Evolutionary conservation across 2,797 vertebrate genomes (phyloP).

Genomic region (Gallirallus australis): DNA sequence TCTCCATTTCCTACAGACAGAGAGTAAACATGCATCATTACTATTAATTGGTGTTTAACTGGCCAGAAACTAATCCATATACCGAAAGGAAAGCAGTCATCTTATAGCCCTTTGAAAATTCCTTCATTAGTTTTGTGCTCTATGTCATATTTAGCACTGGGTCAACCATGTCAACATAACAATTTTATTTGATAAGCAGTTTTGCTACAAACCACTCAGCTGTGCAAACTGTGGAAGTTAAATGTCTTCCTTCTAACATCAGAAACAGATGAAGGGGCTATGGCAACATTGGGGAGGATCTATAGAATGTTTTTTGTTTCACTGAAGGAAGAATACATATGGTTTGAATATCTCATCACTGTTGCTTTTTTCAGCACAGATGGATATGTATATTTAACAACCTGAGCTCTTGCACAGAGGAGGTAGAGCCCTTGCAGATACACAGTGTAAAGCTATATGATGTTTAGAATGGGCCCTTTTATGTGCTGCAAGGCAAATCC

Average conservation of each 20-base stretch:
- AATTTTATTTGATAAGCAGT: neutral
- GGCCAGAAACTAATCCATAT: neutral
- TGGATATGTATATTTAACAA: conserved; percentile 28
- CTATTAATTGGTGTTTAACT: conserved; percentile 26
- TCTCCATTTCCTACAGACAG: conserved; percentile 88
- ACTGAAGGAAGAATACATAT: neutral
- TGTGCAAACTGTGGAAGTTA: neutral
- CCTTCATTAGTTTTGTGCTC: neutral
- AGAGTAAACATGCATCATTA: conserved; percentile 46
- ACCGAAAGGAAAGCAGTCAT: neutral
- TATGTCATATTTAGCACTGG: neutral
- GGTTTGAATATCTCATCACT: neutral
- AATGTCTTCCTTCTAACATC: neutral
- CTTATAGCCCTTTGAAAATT: neutral
- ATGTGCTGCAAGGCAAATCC: neutral
- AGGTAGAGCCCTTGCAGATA: conserved; percentile 12
- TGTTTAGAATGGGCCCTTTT: neutral
- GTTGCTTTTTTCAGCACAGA: conserved; percentile 20
- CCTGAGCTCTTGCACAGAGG: neutral
- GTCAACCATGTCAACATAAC: neutral
- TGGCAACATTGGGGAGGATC: neutral
- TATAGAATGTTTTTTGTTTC: neutral
- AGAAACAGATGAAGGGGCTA: neutral
- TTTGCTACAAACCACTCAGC: conserved; percentile 5
- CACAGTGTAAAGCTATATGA: neutral